Percentiles rank a stretch among this genome's conserved stretches.
Evolutionary conservation across 2,888 invertebrate genomes (phyloP).

Genomic region (Entomobrya multifasciata): DNA sequence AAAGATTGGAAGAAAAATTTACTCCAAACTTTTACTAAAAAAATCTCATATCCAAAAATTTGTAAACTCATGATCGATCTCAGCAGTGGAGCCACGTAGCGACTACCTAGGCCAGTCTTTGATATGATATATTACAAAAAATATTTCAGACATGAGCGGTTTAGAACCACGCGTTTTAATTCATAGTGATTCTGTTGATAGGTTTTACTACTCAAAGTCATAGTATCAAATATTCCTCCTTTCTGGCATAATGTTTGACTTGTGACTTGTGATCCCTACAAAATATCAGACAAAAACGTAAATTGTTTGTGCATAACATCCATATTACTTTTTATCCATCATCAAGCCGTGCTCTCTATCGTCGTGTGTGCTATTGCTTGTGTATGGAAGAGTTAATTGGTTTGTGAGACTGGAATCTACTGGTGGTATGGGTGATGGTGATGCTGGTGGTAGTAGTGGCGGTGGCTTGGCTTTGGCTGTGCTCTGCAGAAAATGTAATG

Average conservation of each 20-base stretch:
- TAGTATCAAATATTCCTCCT: neutral
- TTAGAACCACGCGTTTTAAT: no score
- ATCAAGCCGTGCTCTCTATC: neutral
- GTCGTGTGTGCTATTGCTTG: neutral
- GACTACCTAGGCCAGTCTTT: no score
- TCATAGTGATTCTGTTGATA: neutral
- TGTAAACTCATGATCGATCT: no score
- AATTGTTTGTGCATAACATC: neutral
- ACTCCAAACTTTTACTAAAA: no score
- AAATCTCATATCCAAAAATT: no score
- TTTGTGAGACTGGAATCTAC: constrained; percentile 48
- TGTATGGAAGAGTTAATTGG: constrained; percentile 52
- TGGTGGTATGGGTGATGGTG: constrained; percentile 19
- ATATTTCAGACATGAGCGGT: no score
- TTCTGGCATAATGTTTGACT: constrained; percentile 19
- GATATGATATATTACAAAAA: no score
- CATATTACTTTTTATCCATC: neutral
- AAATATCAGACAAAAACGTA: neutral
- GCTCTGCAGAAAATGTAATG: constrained; percentile 34
- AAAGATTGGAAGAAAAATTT: no score
- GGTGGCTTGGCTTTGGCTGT: constrained; percentile 4
- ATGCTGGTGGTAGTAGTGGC: neutral
- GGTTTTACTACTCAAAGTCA: neutral
- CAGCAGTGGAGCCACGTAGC: no score
- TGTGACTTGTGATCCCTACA: constrained; percentile 37